phyloP scores from a whole-genome alignment of 2,113 vertebrate genomes.

The Hippocampus abdominalis region DNA sequence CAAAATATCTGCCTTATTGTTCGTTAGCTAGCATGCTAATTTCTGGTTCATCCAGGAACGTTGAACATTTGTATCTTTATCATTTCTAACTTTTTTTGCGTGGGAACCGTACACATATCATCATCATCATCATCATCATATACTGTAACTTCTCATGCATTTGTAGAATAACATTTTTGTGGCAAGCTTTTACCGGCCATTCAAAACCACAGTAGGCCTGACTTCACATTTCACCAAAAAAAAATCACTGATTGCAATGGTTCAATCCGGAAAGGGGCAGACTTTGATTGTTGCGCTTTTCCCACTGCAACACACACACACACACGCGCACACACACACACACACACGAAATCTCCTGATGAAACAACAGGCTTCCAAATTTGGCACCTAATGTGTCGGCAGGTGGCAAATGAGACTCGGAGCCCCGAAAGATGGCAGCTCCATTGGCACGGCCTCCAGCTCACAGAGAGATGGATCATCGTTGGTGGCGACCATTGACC shows the following conservation, averaged over 20 bases:
- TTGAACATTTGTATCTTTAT: too few species aligned
- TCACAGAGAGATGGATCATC: conserved; percentile 41
- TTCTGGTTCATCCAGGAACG: too few species aligned
- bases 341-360: conserved; percentile 33
- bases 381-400: conserved; percentile 60
- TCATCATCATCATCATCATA: neutral
- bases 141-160: neutral
- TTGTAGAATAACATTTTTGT: neutral
- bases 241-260: conserved; percentile 16
- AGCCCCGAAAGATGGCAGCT: conserved; percentile 35
- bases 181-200: neutral
- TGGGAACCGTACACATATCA: neutral
- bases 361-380: conserved; percentile 61
- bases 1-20: neutral
- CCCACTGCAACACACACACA: conserved; percentile 5
- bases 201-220: neutral
- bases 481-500: conserved; percentile 56
- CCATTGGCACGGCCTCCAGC: conserved; percentile 52
- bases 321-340: neutral
- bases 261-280: conserved; percentile 14
- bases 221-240: neutral
- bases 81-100: neutral
- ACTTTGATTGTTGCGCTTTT: conserved; percentile 40
- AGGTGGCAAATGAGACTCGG: conserved; percentile 59
- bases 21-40: neutral